Base-by-base conservation (phyloP, 1,140 invertebrate genomes). In the Phortica variegata region DNA sequence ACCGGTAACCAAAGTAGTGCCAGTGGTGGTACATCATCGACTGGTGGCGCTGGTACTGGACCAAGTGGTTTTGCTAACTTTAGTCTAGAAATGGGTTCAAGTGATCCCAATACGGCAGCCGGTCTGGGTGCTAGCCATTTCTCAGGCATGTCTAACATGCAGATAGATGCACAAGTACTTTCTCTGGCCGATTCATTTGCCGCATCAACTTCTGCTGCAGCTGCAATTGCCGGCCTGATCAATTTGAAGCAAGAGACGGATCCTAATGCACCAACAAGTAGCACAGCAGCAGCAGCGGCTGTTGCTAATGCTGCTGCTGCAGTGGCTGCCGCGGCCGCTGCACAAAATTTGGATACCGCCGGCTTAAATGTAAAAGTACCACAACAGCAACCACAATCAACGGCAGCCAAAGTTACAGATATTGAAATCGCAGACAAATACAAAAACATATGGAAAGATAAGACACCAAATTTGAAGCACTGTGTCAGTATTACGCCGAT, bases 361-460 rank as follows among this genome's bases (percentile, higher is more conserved):
- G 42, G 45, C 15, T n/a, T 40, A n/a, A 6, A 37, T 37, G 5
- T 8, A 34, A 34, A 34, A n/a, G 36, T 1, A 38, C 13, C 20
- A 26, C 43, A 9, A 23, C 38, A n/a, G n/a, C 26, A 37, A 21
- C 40, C 1, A 15, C 23, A 7, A n/a, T 18, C 42, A 6, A 21
- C 15, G 8, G 18, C 41, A 2, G 40, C 36, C 2, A 65, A 57
- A 23, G 17, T 52, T 16, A 72, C 19, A n/a, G 65, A 68, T 13
- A 52, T 65, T 23, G 69, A 73, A 38, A 73, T 73, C 19, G 70
- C 70, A 4, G 70, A 73, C 46, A 73, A 73, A 46, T 73, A 73
- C 43, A 73, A 73, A 23, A 73, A 73, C 15, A 73, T 73, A n/a
- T 73, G 70, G 70, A 73, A 73, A 40, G 70, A 73, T 42, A 73